Percentiles rank a stretch among this genome's conserved stretches.
Evolutionary conservation across 1,140 invertebrate species (phyloP).

Genomic region (Mycetomoellerius zeteki): DNA sequence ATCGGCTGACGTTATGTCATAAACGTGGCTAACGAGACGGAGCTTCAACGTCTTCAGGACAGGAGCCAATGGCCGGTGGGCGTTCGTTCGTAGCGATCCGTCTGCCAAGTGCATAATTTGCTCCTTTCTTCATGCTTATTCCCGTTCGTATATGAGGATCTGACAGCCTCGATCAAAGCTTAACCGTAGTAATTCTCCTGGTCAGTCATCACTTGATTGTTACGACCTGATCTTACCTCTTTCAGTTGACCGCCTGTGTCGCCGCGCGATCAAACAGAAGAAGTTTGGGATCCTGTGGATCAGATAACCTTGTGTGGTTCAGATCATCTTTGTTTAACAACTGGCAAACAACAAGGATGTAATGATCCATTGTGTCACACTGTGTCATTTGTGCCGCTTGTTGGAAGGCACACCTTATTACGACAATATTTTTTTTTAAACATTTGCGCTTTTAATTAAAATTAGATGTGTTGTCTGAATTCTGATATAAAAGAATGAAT

Average conservation of each 20-base stretch:
- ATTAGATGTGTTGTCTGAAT: not conserved
- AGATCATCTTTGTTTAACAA: too few relatives aligned
- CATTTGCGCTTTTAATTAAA: not conserved
- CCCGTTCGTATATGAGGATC: not conserved
- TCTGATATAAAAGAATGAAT: not conserved
- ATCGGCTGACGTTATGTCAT: constrained; percentile 15
- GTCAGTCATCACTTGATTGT: constrained; percentile 5
- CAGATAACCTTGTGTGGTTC: too few relatives aligned
- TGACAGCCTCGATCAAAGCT: not conserved
- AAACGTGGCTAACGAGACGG: not conserved
- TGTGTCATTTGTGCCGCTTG: too few relatives aligned
- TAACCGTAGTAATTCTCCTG: not conserved
- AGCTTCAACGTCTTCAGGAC: not conserved
- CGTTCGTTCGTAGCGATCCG: not conserved
- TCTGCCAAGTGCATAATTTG: constrained; percentile 30
- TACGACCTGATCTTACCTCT: not conserved
- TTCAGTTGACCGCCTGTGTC: too few relatives aligned
- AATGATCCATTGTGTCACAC: too few relatives aligned
- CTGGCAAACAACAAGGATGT: too few relatives aligned
- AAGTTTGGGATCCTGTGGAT: not conserved
- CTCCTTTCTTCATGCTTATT: not conserved
- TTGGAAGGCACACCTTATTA: too few relatives aligned
- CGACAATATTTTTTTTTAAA: not conserved
- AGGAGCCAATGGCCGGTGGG: constrained; percentile 47
- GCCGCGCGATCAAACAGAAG: not conserved